Evolutionary conservation across 2,797 vertebrate genomes (phyloP), one percentile per base, ranked within the genome.

Genomic region (Odontamblyopus rebecca): DNA sequence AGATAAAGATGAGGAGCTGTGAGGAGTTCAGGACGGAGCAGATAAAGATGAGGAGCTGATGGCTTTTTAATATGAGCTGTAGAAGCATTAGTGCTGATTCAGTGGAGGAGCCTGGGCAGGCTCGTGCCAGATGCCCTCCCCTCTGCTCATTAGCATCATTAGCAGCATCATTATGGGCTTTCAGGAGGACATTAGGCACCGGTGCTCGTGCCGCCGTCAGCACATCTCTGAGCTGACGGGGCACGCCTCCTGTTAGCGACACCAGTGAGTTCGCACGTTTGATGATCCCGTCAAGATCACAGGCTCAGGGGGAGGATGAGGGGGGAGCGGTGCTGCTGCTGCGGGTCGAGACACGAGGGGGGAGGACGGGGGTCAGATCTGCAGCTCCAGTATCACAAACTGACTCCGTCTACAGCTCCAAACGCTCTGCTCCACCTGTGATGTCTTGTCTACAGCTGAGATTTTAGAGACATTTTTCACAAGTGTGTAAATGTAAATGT

Each of bases 151-250:
- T 94, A 94, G 93, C 91, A 92, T 94, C 94, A 93, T 95, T 94
- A 94, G 93, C 93, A 92, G 93, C 85, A 92, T 87, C 90, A 94
- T 94, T 94, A 94, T 92, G 91, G 90, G 92, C 91, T 93, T 93
- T 94, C 93, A 93, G 92, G 91, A 93, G 92, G 90, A 91, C 91
- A 94, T 94, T 94, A 95, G 93, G 92, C 94, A 93, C 93, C 93
- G 92, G 89, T 90, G 88, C 85, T 86, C 91, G 92, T 91, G 89
- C 82, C 79, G 85, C 75, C 80, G 92, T 94, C 93, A 95, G 94
- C 94, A 93, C 75, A 92, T 93, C 90, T 88, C 85, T 70, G 79
- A 89, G 91, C 91, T 93, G 91, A 91, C 88, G 38, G 82, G 82
- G 85, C 78, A 85, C 89, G 77, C 82, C 73, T 79, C 78, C 87